A percentile compares a stretch with the other conserved stretches of the same genome.
phyloP scores from a whole-genome alignment of 2,888 invertebrate species.

The Volucella inflata region DNA sequence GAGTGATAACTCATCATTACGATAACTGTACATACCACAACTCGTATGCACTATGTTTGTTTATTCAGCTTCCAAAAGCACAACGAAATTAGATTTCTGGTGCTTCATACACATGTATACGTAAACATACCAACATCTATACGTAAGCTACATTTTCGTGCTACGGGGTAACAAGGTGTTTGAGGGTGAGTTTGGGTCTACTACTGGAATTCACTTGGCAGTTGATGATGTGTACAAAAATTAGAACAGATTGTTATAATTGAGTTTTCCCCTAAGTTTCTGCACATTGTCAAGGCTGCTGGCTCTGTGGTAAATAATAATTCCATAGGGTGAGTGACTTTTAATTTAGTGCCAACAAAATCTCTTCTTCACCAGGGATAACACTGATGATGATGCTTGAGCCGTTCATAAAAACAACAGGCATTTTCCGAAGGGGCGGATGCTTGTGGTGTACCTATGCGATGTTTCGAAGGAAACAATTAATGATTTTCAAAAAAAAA shows the following conservation, averaged over 20 bases:
- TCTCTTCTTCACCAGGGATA: slow-evolving; percentile 45
- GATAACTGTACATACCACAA: too few species aligned
- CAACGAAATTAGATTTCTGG: slow-evolving; percentile 33
- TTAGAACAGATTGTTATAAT: slow-evolving; percentile 84
- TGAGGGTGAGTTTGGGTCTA: slow-evolving; percentile 36
- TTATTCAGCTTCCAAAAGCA: slow-evolving; percentile 33
- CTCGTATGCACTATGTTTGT: neutral
- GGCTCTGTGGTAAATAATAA: slow-evolving; percentile 47
- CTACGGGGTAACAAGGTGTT: slow-evolving; percentile 42
- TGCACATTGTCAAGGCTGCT: slow-evolving; percentile 61
- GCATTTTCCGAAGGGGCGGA: slow-evolving; percentile 21
- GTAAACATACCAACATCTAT: too few species aligned
- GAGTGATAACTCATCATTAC: slow-evolving; percentile 30
- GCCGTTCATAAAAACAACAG: slow-evolving; percentile 35
- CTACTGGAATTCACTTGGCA: slow-evolving; percentile 68
- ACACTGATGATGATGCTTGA: slow-evolving; percentile 33
- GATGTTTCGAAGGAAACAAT: slow-evolving; percentile 27
- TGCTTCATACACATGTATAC: too few species aligned
- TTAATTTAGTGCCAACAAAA: slow-evolving; percentile 81
- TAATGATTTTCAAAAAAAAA: slow-evolving; percentile 46
- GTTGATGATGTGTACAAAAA: slow-evolving; percentile 80
- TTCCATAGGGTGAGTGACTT: slow-evolving; percentile 82
- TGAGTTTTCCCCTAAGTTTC: slow-evolving; percentile 80
- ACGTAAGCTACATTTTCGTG: too few species aligned
- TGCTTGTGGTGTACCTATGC: slow-evolving; percentile 4